Evolutionary conservation across 53 echinoderm and acorn worm species (phyloP).

Genomic region (Patiria pectinifera): DNA sequence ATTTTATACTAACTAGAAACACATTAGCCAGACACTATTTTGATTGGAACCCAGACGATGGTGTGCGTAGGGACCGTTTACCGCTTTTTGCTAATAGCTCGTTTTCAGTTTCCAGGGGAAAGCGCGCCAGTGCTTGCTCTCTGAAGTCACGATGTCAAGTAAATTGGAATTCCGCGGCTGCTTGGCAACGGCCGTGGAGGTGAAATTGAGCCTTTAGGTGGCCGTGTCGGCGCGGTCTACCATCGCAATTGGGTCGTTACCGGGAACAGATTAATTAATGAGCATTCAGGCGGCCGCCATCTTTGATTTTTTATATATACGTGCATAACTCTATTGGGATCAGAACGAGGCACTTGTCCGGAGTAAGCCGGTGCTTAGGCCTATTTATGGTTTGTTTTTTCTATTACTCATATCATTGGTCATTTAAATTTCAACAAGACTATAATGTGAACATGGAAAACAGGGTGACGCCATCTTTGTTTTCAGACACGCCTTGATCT

Average conservation of each 20-base stretch:
- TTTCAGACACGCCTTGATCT: too few species aligned
- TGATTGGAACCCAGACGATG: background rate
- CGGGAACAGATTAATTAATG: background rate
- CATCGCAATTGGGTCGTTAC: background rate
- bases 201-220: slow-evolving; percentile 38
- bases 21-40: background rate
- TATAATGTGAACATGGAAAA: too few species aligned
- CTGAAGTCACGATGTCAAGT: slow-evolving; percentile 39
- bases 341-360: too few species aligned
- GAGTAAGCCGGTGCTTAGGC: too few species aligned
- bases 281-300: background rate
- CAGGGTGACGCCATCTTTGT: too few species aligned
- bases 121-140: background rate
- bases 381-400: too few species aligned
- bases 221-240: background rate
- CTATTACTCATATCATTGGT: too few species aligned
- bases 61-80: background rate
- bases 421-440: too few species aligned
- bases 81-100: background rate
- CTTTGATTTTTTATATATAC: background rate
- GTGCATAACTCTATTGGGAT: background rate
- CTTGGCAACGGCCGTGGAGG: slow-evolving; percentile 28
- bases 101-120: background rate
- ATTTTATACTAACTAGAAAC: background rate
- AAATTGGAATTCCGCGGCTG: slow-evolving; percentile 57